These are phyloP conservation scores for Leptinotarsa rubiginosa DNA, from an alignment of 2,888 invertebrate genomes.

Conservation along the genomic window DNA sequence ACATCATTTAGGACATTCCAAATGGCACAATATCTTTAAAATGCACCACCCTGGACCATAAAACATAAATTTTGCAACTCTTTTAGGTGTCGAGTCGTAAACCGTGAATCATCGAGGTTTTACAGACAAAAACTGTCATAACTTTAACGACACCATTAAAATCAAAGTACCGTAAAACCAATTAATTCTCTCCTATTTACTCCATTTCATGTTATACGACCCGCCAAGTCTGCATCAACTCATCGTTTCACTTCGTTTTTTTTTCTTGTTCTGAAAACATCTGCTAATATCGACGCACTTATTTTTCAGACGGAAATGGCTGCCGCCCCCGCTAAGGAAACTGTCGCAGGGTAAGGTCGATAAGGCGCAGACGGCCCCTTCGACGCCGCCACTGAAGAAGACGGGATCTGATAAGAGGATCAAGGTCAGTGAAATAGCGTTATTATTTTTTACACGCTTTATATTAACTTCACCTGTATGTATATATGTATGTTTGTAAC, in stretches of 20 bases:
- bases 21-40: neutral
- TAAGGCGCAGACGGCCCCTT: constrained; percentile 73
- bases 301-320: constrained; percentile 83
- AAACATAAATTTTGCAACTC: neutral
- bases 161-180: neutral
- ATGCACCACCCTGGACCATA: neutral
- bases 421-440: constrained; percentile 71
- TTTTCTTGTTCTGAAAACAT: neutral
- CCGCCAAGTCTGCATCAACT: neutral
- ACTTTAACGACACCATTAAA: constrained; percentile 2
- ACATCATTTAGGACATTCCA: no score
- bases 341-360: constrained; percentile 89
- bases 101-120: neutral
- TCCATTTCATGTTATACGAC: neutral
- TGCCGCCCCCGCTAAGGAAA: constrained; percentile 88
- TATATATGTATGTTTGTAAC: no score
- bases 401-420: constrained; percentile 86
- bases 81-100: neutral
- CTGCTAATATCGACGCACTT: neutral
- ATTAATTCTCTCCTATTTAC: neutral
- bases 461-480: no score
- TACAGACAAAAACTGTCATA: neutral
- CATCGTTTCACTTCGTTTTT: neutral
- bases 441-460: neutral
- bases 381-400: constrained; percentile 75